Percentiles rank a stretch among this genome's conserved stretches.
phyloP scores from a whole-genome alignment of 2,113 vertebrate species.

The Brachionichthys hirsutus region DNA sequence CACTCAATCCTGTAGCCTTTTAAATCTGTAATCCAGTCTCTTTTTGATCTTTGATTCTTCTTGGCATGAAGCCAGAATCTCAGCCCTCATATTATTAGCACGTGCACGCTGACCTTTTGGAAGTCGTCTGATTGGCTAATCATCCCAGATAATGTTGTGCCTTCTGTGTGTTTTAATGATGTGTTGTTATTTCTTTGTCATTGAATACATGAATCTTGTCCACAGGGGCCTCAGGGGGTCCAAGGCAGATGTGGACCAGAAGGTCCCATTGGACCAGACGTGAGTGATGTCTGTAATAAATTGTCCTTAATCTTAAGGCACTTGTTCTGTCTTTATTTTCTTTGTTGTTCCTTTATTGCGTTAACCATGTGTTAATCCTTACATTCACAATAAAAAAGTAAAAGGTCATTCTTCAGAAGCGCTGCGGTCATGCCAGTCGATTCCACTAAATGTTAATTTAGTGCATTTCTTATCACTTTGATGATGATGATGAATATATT shows the following conservation, averaged over 20 bases:
- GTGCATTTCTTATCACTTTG: too few species aligned
- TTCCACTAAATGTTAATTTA: too few species aligned
- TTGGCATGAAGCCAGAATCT: conserved; percentile 5
- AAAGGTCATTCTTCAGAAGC: not conserved
- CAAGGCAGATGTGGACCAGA: conserved; percentile 78
- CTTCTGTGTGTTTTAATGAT: conserved; percentile 13
- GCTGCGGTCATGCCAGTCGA: too few species aligned
- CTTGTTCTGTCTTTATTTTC: not conserved
- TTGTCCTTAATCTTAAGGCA: not conserved
- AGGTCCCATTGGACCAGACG: conserved; percentile 78
- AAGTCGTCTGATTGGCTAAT: conserved; percentile 6
- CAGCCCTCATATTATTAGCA: too few species aligned
- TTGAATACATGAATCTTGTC: conserved; percentile 19
- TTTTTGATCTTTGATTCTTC: conserved; percentile 25
- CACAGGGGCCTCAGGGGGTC: conserved; percentile 79
- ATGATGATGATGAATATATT: too few species aligned
- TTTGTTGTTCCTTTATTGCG: not conserved
- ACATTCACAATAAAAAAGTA: not conserved
- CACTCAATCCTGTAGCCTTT: conserved; percentile 3
- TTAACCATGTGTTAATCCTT: not conserved
- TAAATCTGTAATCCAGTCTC: conserved; percentile 30
- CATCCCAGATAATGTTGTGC: not conserved
- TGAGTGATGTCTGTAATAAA: conserved; percentile 64
- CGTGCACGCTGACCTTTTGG: not conserved
- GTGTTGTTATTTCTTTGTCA: not conserved